Conservation (phyloP, 2,888 invertebrate genomes). For the Brachyptera risi region DNA sequence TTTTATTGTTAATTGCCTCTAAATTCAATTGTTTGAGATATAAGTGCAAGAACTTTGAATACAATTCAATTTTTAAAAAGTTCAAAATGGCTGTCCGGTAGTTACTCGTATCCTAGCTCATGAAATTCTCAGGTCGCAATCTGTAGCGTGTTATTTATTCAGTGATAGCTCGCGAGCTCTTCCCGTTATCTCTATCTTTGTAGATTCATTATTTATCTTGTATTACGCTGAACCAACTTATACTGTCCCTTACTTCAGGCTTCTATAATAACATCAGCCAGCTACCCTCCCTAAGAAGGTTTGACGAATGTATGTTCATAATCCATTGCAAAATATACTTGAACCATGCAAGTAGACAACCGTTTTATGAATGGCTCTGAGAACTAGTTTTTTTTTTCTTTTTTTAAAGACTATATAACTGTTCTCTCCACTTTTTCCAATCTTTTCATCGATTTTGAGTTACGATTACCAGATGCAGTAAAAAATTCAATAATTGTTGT, state of each 20-base stretch:
- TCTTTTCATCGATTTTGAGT: too few species aligned
- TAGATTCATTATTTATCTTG: constrained; percentile 12
- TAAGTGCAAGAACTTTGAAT: constrained; percentile 1
- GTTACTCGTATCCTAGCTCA: constrained; percentile 6
- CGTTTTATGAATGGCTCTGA: too few species aligned
- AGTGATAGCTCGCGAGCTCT: not conserved
- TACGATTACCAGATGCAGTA: too few species aligned
- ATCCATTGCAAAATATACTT: not conserved
- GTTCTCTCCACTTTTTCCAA: too few species aligned
- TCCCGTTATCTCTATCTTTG: constrained; percentile 2
- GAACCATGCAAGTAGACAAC: constrained; percentile 1
- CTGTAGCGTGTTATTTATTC: constrained; percentile 10
- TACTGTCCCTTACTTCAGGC: not conserved
- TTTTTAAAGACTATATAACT: too few species aligned
- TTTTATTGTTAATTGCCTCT: too few species aligned
- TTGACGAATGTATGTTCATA: not conserved
- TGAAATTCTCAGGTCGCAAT: constrained; percentile 21
- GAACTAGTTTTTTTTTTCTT: too few species aligned
- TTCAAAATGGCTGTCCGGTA: constrained; percentile 7
- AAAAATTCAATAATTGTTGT: too few species aligned
- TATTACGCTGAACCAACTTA: constrained; percentile 1
- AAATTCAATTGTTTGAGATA: too few species aligned
- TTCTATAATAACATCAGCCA: too few species aligned
- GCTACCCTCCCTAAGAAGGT: not conserved
- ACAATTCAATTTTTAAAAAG: constrained; percentile 3